Conservation (phyloP, 2,797 vertebrate genomes). For the Staurois parvus region DNA sequence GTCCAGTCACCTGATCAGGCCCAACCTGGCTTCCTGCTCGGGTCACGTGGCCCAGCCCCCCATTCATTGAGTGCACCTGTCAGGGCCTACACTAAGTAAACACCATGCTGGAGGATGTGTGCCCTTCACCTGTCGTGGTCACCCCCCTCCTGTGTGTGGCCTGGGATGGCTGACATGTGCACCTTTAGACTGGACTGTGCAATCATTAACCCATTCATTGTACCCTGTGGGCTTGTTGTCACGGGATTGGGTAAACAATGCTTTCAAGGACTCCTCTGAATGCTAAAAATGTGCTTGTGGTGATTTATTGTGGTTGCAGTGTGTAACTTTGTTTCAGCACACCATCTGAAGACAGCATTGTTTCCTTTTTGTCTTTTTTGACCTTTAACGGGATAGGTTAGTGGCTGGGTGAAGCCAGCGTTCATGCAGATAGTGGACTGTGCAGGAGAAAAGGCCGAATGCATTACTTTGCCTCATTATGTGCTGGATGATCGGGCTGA, state of each 20-base stretch:
- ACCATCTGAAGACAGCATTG: background rate
- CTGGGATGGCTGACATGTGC: background rate
- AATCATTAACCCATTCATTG: background rate
- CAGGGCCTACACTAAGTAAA: background rate
- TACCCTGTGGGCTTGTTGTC: background rate
- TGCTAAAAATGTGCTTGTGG: no score
- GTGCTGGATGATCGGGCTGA: no score
- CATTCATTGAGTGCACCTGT: constrained; percentile 13
- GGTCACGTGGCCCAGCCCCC: background rate
- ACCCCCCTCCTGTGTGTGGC: background rate
- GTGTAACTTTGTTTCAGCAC: background rate
- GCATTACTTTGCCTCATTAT: no score
- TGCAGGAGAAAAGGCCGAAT: no score
- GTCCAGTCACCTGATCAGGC: constrained; percentile 7
- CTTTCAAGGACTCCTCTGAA: background rate
- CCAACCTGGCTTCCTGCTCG: background rate
- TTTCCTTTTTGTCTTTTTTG: background rate
- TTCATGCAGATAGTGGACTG: no score
- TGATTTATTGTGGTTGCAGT: background rate
- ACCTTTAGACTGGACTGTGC: background rate
- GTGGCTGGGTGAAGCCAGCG: no score
- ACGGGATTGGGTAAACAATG: background rate
- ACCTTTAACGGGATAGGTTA: background rate
- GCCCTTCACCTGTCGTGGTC: constrained; percentile 18
- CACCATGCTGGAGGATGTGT: background rate